phyloP scores from a whole-genome alignment of 2,797 vertebrate genomes.

The Clamator glandarius region DNA sequence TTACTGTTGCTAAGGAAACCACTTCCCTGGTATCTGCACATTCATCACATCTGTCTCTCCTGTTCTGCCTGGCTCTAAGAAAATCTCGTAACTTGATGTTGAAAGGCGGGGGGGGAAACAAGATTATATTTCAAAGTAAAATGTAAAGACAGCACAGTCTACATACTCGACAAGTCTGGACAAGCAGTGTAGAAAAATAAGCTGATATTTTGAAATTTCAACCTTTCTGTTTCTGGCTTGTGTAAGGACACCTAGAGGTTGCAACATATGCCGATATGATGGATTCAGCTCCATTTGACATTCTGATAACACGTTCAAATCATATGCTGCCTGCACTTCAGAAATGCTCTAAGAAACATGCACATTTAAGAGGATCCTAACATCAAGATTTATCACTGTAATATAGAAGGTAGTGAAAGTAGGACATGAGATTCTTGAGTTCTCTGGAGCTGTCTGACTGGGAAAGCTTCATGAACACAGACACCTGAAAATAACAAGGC shows the following conservation, averaged over 20 bases:
- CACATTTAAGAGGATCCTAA: neutral
- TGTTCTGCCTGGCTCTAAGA: constrained; percentile 50
- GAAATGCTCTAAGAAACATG: neutral
- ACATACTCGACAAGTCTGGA: neutral
- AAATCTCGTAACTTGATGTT: constrained; percentile 57
- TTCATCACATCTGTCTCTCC: constrained; percentile 70
- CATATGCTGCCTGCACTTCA: constrained; percentile 4
- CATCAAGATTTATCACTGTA: neutral
- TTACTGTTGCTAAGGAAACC: constrained; percentile 81
- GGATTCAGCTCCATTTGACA: neutral
- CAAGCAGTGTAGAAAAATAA: constrained; percentile 8
- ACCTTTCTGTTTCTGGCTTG: neutral
- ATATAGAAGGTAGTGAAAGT: neutral
- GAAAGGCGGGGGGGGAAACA: neutral
- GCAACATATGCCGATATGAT: neutral
- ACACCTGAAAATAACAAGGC: neutral
- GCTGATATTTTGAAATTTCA: neutral
- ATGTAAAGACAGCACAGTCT: neutral
- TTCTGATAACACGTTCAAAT: neutral
- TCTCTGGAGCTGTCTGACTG: neutral
- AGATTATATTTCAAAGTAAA: constrained; percentile 44
- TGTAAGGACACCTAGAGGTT: neutral
- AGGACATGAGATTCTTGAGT: neutral
- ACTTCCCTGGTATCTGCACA: constrained; percentile 65
- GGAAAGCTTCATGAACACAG: neutral